Conservation (phyloP, 2,113 vertebrate genomes). For the Paraplagusia blochii region DNA sequence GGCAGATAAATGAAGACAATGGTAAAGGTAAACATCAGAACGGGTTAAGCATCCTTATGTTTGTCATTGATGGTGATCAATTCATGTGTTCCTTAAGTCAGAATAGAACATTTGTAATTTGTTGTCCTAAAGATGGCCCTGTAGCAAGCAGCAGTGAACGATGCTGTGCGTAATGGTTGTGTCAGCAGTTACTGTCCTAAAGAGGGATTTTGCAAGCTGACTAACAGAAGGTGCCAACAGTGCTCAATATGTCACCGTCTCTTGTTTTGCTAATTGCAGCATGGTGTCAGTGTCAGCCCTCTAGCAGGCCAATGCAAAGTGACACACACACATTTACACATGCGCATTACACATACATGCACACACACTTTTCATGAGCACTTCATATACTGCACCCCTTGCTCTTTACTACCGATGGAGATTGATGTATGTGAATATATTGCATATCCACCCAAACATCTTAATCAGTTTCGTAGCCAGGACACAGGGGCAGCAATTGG, state of each 20-base stretch:
- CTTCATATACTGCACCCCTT: no score
- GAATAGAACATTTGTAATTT: background rate
- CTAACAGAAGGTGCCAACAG: constrained; percentile 60
- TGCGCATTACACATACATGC: background rate
- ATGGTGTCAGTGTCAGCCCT: constrained; percentile 51
- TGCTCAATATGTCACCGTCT: constrained; percentile 61
- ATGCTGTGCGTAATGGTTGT: constrained; percentile 2
- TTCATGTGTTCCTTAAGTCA: background rate
- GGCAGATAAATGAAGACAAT: no score
- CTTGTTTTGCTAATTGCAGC: constrained; percentile 52
- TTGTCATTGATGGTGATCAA: no score
- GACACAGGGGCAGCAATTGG: no score
- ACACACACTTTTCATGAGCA: background rate
- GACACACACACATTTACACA: background rate
- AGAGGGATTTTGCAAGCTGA: constrained; percentile 36
- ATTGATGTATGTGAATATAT: no score
- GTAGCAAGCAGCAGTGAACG: background rate
- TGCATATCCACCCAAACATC: no score
- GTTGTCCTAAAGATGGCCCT: background rate
- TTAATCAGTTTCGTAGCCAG: no score
- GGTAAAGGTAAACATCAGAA: no score
- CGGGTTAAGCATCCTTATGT: no score
- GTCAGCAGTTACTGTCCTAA: constrained; percentile 34
- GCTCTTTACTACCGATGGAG: no score
- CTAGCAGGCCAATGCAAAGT: constrained; percentile 28